Base-by-base conservation (phyloP, 2,113 vertebrate species). In the Chaetodon trifascialis region DNA sequence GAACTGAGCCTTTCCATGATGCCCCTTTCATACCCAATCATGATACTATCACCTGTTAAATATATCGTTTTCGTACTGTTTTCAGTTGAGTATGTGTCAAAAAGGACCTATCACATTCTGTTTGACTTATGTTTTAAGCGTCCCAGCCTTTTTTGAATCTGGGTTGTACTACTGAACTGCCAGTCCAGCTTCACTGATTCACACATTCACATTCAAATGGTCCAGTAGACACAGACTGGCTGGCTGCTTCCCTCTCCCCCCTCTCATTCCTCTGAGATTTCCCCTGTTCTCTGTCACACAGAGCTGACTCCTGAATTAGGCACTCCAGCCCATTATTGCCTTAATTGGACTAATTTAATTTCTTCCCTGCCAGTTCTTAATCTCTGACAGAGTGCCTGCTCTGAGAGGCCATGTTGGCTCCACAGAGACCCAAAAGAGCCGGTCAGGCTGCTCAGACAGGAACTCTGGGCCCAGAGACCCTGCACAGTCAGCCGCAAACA, bases 281-380 rank as follows among this genome's bases (percentile, higher is more conserved):
- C 5, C 54, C 12, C 69, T 7, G 68, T 59, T 84, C 84, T 77
- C 70, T 74, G 78, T 70, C 81, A 72, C 71, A 62, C 80, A 79
- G 72, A 64, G 78, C 86, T 74, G 83, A 88, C 85, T 86, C 87
- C 87, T 86, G 80, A 92, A 91, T 93, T 90, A 94, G 84, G 83
- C 86, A 72, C 81, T 80, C 78, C 88, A 59, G 80, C 89, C 92
- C 86, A 89, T 95, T 93, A 94, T 93, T 91, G 74, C 70, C 68
- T 80, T 92, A 93, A 93, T 92, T 94, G 93, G 86, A 89, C 88
- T 94, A 89, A 95, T 95, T 95, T 91, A 87, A 93, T 95, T 91
- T 91, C 60, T 91, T 89, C 73, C 74, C 90, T 83, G 85, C 90
- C 89, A 90, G 92, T 90, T 90, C 89, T 90, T 93, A 89, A 93